Conservation (phyloP, 2,113 vertebrate species). For the Calidris pugnax region DNA sequence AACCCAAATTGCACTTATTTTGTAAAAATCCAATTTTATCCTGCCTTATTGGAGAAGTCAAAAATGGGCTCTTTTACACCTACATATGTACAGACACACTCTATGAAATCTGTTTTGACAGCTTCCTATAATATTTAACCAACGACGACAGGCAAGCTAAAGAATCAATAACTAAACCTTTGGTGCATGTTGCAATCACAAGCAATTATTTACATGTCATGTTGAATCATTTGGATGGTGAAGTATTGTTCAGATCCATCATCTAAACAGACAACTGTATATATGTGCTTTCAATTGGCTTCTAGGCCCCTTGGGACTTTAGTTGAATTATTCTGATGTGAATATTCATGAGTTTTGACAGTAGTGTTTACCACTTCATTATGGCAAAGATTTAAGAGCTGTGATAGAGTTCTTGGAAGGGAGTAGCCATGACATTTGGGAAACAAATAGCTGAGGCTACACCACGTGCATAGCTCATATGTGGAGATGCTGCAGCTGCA, state of each 20-base stretch:
- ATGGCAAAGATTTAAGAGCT: conserved; percentile 53
- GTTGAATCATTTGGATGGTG: conserved; percentile 55
- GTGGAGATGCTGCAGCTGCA: neutral
- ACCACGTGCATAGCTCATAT: neutral
- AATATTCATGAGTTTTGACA: conserved; percentile 69
- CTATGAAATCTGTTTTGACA: conserved; percentile 57
- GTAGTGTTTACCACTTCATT: conserved; percentile 62
- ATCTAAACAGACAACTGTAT: conserved; percentile 45
- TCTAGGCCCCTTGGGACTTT: neutral
- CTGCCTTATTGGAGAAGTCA: neutral
- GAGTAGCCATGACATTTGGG: conserved; percentile 6
- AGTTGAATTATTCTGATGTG: conserved; percentile 58
- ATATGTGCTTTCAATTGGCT: conserved; percentile 49
- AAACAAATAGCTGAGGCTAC: neutral
- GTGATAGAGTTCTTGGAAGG: conserved; percentile 16
- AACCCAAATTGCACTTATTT: conserved; percentile 5
- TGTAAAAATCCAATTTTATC: neutral
- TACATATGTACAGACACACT: neutral
- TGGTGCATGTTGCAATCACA: conserved; percentile 59
- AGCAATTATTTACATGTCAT: conserved; percentile 66
- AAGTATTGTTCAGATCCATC: conserved; percentile 64
- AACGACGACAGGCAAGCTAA: neutral
- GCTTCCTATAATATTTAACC: conserved; percentile 44
- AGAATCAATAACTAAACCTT: conserved; percentile 66
- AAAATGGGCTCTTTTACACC: neutral